Conservation (phyloP, 2,113 vertebrate species). For the Semnornis frantzii region DNA sequence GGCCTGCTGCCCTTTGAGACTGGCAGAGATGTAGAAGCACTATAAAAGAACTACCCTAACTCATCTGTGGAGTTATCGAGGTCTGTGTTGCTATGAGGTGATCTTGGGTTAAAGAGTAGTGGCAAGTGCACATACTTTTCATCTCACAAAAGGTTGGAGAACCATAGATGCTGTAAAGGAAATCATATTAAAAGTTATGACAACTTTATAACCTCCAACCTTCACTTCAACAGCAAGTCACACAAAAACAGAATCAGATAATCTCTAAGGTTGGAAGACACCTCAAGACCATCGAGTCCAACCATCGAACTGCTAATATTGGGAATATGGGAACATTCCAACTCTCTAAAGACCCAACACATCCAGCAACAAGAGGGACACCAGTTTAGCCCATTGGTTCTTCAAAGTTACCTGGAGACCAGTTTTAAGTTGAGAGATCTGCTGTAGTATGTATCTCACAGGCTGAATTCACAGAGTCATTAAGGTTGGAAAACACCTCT, state of each 20-base stretch:
- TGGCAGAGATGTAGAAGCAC: no score
- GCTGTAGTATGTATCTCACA: no score
- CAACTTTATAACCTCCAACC: not conserved
- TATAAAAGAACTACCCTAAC: no score
- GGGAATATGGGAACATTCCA: not conserved
- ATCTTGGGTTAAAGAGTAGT: not conserved
- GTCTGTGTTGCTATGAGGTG: accelerated
- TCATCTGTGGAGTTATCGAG: not conserved
- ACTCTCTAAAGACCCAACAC: not conserved
- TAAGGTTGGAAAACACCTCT: no score
- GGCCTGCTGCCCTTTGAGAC: no score
- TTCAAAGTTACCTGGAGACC: not conserved
- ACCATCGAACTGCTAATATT: not conserved
- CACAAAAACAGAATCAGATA: no score
- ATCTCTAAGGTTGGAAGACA: no score
- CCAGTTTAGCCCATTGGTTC: not conserved
- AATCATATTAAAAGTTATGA: not conserved
- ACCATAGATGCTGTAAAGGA: not conserved
- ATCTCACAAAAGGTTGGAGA: not conserved
- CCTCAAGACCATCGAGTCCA: no score
- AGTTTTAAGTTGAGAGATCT: not conserved
- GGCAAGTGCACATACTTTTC: not conserved
- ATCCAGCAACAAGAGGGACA: not conserved
- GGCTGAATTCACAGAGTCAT: no score
- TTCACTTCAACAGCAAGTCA: not conserved